Conservation (phyloP, 2,797 vertebrate genomes). For the Melanotaenia boesemani region DNA sequence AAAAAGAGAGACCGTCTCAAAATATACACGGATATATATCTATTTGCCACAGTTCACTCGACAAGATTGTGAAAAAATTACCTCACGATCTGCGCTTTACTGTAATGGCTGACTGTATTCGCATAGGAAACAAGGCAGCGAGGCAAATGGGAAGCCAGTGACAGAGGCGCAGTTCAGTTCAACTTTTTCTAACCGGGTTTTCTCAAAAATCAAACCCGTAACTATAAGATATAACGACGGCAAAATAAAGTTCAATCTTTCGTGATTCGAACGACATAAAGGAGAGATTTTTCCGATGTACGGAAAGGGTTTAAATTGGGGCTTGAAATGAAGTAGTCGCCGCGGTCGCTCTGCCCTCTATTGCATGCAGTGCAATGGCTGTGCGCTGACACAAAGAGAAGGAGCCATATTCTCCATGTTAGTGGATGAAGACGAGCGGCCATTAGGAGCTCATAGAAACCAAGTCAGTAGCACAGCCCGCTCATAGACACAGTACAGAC, state of each 20-base stretch:
- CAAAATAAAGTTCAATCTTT: slow-evolving; percentile 73
- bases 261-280: slow-evolving; percentile 51
- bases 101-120: slow-evolving; percentile 98
- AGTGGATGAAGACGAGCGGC: slow-evolving; percentile 91
- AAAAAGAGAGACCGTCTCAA: slow-evolving; percentile 61
- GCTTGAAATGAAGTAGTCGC: slow-evolving; percentile 74
- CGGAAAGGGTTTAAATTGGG: slow-evolving; percentile 60
- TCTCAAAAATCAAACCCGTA: slow-evolving; percentile 57
- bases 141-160: slow-evolving; percentile 83
- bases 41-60: slow-evolving; percentile 27
- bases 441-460: slow-evolving; percentile 88
- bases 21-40: slow-evolving; percentile 25
- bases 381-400: slow-evolving; percentile 93
- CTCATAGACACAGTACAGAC: slow-evolving; percentile 83
- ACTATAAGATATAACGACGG: slow-evolving; percentile 66
- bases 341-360: slow-evolving; percentile 85
- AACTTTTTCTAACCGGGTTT: slow-evolving; percentile 90
- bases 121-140: slow-evolving; percentile 91
- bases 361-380: slow-evolving; percentile 88
- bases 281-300: slow-evolving; percentile 63
- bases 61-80: slow-evolving; percentile 71
- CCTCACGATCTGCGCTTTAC: slow-evolving; percentile 88
- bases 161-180: slow-evolving; percentile 87
- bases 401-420: slow-evolving; percentile 95
- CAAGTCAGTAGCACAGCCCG: slow-evolving; percentile 80